A percentile compares a stretch with the other conserved stretches of the same genome.
Evolutionary conservation across 2,113 vertebrate species (phyloP).

Genomic region (Hypomesus transpacificus): DNA sequence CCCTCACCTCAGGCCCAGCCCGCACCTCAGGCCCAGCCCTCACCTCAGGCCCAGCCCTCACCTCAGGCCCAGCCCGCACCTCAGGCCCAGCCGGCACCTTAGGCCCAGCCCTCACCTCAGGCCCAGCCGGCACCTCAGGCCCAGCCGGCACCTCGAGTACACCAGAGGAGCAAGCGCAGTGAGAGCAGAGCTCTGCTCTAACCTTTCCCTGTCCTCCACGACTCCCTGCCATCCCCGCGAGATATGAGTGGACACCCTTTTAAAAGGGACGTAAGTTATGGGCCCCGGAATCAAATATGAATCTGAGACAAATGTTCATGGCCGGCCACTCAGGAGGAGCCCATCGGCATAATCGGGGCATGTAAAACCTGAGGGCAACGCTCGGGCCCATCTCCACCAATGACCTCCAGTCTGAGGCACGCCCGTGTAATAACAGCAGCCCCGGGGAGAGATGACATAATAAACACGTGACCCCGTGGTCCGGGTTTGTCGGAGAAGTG

Average conservation of each 20-base stretch:
- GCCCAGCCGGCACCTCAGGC: too few relatives aligned
- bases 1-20: too few relatives aligned
- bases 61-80: too few relatives aligned
- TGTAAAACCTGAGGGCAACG: conserved; percentile 46
- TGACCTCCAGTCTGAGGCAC: conserved; percentile 53
- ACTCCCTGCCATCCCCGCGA: conserved; percentile 23
- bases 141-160: too few relatives aligned
- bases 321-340: conserved; percentile 58
- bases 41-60: too few relatives aligned
- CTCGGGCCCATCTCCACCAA: conserved; percentile 46
- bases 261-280: conserved; percentile 47
- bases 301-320: conserved; percentile 51
- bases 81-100: too few relatives aligned
- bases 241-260: conserved; percentile 49
- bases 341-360: conserved; percentile 53
- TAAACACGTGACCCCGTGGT: conserved; percentile 65
- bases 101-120: too few relatives aligned
- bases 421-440: conserved; percentile 51
- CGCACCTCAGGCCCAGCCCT: too few relatives aligned
- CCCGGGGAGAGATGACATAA: conserved; percentile 55
- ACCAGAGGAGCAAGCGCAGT: too few relatives aligned
- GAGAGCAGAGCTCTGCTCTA: conserved; percentile 4
- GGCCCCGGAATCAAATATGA: conserved; percentile 42
- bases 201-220: conserved; percentile 28
- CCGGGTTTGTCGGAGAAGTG: conserved; percentile 54